Evolutionary conservation across 1,140 invertebrate species (phyloP).

Genomic region (Dendrolimus kikuchii): DNA sequence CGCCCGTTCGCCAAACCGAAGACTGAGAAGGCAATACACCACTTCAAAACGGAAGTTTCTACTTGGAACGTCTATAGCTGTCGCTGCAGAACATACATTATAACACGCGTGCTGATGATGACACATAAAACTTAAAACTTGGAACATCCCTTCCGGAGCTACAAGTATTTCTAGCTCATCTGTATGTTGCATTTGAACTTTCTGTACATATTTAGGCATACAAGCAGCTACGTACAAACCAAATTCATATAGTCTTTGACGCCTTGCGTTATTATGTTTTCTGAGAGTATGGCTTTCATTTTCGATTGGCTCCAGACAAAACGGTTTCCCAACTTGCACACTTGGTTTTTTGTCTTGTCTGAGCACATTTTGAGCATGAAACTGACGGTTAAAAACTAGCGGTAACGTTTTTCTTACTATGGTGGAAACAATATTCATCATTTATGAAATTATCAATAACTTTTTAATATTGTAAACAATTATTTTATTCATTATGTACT

Average conservation of each 20-base stretch:
- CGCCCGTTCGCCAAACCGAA: constrained; percentile 76
- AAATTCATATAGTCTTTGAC: constrained; percentile 54
- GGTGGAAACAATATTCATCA: constrained; percentile 5
- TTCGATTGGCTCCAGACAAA: constrained; percentile 45
- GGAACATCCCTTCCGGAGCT: constrained; percentile 91
- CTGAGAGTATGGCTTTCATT: constrained; percentile 33
- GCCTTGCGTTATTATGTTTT: constrained; percentile 38
- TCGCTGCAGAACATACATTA: constrained; percentile 85
- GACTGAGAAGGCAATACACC: constrained; percentile 93
- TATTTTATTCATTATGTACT: too few relatives aligned
- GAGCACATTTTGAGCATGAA: constrained; percentile 1
- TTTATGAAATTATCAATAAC: background rate
- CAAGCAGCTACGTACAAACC: constrained; percentile 77
- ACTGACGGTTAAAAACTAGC: constrained; percentile 6
- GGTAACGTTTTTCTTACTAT: constrained; percentile 1
- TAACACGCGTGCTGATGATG: constrained; percentile 96
- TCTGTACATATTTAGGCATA: constrained; percentile 93
- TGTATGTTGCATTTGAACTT: constrained; percentile 83
- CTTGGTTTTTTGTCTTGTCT: constrained; percentile 1
- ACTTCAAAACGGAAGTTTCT: constrained; percentile 80
- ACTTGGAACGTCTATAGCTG: constrained; percentile 90
- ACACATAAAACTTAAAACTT: constrained; percentile 89
- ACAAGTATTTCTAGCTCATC: constrained; percentile 94
- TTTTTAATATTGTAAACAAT: background rate
- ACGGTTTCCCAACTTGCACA: constrained; percentile 27